A percentile compares a stretch with the other conserved stretches of the same genome.
Conservation (phyloP, 2,797 vertebrate species). For the Molossus molossus region DNA sequence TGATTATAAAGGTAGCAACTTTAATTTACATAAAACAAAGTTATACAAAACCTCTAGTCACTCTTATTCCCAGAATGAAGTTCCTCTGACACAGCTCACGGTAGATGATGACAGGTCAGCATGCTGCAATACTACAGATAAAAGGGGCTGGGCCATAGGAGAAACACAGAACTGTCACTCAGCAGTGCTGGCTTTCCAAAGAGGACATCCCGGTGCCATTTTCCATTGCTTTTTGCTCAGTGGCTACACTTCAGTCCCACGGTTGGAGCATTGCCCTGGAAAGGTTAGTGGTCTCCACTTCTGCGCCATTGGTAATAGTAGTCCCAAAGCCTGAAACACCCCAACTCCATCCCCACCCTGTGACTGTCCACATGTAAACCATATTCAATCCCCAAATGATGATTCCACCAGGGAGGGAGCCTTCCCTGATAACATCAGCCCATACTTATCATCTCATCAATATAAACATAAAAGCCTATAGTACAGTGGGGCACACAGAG, state of each 20-base stretch:
- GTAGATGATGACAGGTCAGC: background rate
- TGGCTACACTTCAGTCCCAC: background rate
- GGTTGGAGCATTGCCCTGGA: background rate
- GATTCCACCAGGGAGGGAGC: background rate
- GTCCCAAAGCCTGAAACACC: background rate
- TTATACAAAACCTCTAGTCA: background rate
- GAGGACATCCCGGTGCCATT: background rate
- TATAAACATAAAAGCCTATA: background rate
- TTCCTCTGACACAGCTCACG: background rate
- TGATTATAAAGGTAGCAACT: conserved; percentile 2
- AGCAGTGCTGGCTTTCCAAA: background rate
- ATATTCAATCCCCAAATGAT: background rate
- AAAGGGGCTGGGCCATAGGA: background rate
- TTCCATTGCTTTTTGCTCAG: background rate
- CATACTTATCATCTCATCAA: background rate
- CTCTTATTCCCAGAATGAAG: conserved; percentile 38
- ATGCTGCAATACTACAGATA: background rate
- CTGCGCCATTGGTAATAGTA: background rate
- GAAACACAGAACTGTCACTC: background rate
- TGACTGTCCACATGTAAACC: background rate
- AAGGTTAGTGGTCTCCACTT: background rate
- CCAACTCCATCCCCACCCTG: background rate
- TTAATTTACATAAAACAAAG: conserved; percentile 59
- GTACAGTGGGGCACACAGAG: background rate
- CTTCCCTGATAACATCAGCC: background rate